A percentile compares a stretch with the other conserved stretches of the same genome.
phyloP scores from a whole-genome alignment of 2,888 invertebrate genomes.

The Dioctria rufipes region DNA sequence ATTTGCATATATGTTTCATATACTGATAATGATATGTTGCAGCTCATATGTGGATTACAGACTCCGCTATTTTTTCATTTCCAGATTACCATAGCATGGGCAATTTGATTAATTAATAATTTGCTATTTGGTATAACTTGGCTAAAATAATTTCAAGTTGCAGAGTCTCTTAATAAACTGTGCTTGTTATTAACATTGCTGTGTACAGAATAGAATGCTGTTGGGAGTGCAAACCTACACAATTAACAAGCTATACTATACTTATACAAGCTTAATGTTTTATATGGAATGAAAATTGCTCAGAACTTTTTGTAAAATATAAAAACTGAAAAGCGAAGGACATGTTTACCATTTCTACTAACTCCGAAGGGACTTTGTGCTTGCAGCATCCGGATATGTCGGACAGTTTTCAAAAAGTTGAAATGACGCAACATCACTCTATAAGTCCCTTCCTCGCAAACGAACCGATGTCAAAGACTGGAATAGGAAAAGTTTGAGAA shows the following conservation, averaged over 20 bases:
- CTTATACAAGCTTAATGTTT: not conserved
- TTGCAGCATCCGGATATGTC: not conserved
- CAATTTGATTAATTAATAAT: too few species aligned
- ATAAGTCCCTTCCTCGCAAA: conserved; percentile 19
- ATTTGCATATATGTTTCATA: too few species aligned
- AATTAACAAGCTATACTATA: not conserved
- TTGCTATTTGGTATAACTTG: too few species aligned
- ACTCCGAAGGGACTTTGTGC: conserved; percentile 3
- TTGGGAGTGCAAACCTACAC: not conserved
- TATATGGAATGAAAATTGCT: conserved; percentile 3
- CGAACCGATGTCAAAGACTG: not conserved
- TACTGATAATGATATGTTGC: too few species aligned
- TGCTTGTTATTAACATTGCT: too few species aligned
- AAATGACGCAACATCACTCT: conserved; percentile 8
- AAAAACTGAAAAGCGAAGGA: conserved; percentile 26
- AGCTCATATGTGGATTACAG: too few species aligned
- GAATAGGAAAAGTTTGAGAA: conserved; percentile 39
- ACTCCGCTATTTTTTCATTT: too few species aligned
- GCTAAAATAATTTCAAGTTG: too few species aligned
- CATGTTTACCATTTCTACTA: conserved; percentile 25
- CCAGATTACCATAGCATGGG: too few species aligned
- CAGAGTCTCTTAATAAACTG: too few species aligned
- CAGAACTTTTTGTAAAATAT: conserved; percentile 22
- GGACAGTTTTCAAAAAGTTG: conserved; percentile 9
- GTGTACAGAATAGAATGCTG: not conserved